A percentile compares a stretch with the other conserved stretches of the same genome.
Evolutionary conservation across 2,888 invertebrate genomes (phyloP).

Genomic region (Creontiades dilutus): DNA sequence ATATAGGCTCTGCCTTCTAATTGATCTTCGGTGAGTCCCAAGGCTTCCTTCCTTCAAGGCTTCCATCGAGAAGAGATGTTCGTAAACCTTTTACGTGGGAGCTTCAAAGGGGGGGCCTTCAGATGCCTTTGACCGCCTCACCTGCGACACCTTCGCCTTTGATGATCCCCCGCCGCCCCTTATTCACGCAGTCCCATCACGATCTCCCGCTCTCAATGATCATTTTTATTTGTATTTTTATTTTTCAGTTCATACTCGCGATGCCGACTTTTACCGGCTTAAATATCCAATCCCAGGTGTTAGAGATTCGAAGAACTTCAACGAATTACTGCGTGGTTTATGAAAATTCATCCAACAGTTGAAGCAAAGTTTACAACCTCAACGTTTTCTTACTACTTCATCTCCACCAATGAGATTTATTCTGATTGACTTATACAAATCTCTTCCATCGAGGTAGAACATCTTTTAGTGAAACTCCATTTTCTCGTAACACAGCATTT

Average conservation of each 20-base stretch:
- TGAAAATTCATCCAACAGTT: background rate
- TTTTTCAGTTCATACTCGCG: background rate
- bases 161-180: constrained; percentile 45
- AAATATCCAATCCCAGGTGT: background rate
- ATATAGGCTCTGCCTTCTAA: constrained; percentile 66
- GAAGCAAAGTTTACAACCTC: too few relatives aligned
- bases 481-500: too few relatives aligned
- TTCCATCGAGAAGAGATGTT: constrained; percentile 42
- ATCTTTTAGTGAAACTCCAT: too few relatives aligned
- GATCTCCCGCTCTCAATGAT: constrained; percentile 34
- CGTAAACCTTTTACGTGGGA: constrained; percentile 60
- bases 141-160: constrained; percentile 57
- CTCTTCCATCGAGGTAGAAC: too few relatives aligned
- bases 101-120: constrained; percentile 41
- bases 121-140: constrained; percentile 51
- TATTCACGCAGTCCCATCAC: constrained; percentile 47
- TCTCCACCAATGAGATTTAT: too few relatives aligned
- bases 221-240: constrained; percentile 27
- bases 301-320: background rate
- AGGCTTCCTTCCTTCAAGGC: constrained; percentile 29
- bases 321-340: background rate
- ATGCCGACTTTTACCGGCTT: background rate
- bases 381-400: too few relatives aligned
- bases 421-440: too few relatives aligned
- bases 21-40: constrained; percentile 58